Evolutionary conservation across 2,797 vertebrate genomes (phyloP).

Genomic region (Poecile montanus): DNA sequence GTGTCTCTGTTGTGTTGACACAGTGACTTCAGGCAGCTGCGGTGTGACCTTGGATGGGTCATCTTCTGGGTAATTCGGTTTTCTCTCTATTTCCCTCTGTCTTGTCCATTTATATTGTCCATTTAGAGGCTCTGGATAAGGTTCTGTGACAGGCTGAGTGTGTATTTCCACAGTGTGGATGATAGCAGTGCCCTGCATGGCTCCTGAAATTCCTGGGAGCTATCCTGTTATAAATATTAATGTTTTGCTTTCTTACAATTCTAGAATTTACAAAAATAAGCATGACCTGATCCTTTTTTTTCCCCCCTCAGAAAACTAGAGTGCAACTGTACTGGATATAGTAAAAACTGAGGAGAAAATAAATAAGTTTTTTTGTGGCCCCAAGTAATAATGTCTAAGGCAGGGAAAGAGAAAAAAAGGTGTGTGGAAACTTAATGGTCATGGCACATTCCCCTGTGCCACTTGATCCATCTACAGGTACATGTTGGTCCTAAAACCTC

Average conservation of each 20-base stretch:
- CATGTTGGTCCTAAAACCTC: not conserved
- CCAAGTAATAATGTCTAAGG: not conserved
- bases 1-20: not conserved
- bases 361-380: not conserved
- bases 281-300: not conserved
- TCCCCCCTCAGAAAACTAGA: rapidly evolving
- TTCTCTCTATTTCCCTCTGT: not conserved
- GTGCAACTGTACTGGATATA: not conserved
- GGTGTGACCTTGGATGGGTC: not conserved
- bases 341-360: not conserved
- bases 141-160: not conserved
- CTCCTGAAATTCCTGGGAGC: not conserved
- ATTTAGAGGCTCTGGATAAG: not conserved
- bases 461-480: not conserved
- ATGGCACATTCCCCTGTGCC: not conserved
- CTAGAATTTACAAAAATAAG: not conserved
- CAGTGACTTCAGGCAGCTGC: not conserved
- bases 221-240: not conserved
- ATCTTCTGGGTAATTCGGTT: not conserved
- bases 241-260: not conserved
- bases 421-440: not conserved
- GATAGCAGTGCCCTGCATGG: not conserved
- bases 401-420: not conserved
- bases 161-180: not conserved
- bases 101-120: not conserved